Conservation (phyloP, 2,888 invertebrate genomes). For the Tiliacea aurago region DNA sequence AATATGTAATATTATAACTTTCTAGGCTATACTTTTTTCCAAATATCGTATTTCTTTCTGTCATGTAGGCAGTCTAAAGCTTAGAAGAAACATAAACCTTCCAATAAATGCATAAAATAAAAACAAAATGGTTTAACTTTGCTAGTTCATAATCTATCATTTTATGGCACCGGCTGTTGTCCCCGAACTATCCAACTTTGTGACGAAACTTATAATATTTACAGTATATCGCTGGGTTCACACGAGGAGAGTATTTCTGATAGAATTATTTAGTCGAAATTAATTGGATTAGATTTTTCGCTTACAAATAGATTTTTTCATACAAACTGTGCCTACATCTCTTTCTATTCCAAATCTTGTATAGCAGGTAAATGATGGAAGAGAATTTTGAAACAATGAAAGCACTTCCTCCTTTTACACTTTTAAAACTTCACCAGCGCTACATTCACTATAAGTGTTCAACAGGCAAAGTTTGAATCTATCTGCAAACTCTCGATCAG, state of each 20-base stretch:
- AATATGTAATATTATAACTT: no score
- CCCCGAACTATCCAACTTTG: constrained; percentile 55
- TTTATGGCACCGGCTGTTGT: constrained; percentile 41
- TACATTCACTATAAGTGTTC: constrained; percentile 13
- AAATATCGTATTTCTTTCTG: neutral
- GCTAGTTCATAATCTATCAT: constrained; percentile 41
- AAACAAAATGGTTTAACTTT: constrained; percentile 34
- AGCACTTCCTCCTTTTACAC: neutral
- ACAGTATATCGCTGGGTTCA: constrained; percentile 20
- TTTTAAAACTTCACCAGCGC: constrained; percentile 22
- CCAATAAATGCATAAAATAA: constrained; percentile 16
- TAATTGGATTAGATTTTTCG: neutral
- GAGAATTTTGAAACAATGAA: neutral
- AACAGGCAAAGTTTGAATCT: constrained; percentile 37
- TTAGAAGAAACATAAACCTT: constrained; percentile 23
- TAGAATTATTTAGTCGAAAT: neutral
- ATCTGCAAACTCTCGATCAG: constrained; percentile 22
- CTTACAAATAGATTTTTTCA: neutral
- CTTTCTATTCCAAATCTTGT: neutral
- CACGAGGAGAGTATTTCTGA: neutral
- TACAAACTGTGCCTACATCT: neutral
- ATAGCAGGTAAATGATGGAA: no score
- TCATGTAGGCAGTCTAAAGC: constrained; percentile 21
- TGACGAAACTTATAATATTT: constrained; percentile 47
- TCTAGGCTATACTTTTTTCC: neutral